A percentile compares a stretch with the other conserved stretches of the same genome.
Evolutionary conservation across 2,888 invertebrate species (phyloP).

Genomic region (Thera obeliscata): DNA sequence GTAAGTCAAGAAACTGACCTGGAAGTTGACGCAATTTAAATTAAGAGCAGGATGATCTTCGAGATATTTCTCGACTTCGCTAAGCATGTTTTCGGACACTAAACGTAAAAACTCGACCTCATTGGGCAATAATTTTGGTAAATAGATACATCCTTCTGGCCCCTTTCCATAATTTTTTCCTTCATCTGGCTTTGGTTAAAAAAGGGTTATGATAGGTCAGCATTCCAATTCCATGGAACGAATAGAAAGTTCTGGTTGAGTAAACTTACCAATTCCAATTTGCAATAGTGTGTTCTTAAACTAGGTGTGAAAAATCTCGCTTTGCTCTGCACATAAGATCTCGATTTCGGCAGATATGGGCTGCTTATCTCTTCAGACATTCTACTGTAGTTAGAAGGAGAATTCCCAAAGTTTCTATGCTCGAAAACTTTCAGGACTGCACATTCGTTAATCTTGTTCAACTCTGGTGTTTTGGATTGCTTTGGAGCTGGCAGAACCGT

Average conservation of each 20-base stretch:
- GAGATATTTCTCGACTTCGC: conserved; percentile 72
- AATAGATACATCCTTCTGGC: conserved; percentile 59
- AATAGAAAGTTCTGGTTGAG: conserved; percentile 11
- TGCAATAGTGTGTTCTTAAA: conserved; percentile 40
- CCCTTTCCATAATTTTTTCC: conserved; percentile 31
- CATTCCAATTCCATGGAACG: not conserved
- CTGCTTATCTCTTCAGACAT: conserved; percentile 37
- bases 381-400: conserved; percentile 39
- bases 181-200: conserved; percentile 36
- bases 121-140: conserved; percentile 78
- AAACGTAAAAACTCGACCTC: conserved; percentile 83
- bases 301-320: conserved; percentile 29
- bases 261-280: conserved; percentile 45
- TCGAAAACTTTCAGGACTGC: conserved; percentile 40
- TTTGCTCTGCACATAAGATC: conserved; percentile 30
- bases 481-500: conserved; percentile 26
- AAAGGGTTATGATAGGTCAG: not conserved
- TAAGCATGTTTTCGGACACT: conserved; percentile 74
- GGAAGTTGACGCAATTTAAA: conserved; percentile 84
- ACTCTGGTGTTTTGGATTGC: conserved; percentile 36
- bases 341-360: conserved; percentile 32
- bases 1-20: conserved; percentile 59
- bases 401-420: conserved; percentile 37
- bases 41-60: conserved; percentile 74
- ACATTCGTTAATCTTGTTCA: conserved; percentile 41